A percentile compares a stretch with the other conserved stretches of the same genome.
These are phyloP conservation scores for Chaitophorus viminalis DNA, from an alignment of 2,888 invertebrate species.

Conservation along the genomic window DNA sequence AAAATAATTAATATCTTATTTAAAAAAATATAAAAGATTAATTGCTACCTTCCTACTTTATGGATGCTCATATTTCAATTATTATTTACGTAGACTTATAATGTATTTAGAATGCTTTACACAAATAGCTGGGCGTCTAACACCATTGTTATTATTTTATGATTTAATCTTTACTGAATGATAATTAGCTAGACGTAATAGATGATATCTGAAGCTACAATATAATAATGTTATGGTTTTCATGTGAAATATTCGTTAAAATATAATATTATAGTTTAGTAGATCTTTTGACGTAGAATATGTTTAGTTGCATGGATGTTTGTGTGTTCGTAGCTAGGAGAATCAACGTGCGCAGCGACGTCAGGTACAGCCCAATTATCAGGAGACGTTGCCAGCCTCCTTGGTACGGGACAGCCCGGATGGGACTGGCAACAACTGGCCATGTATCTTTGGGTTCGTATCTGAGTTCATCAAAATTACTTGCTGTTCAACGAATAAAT, in stretches of 20 bases:
- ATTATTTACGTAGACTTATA: conserved; percentile 36
- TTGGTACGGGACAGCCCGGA: conserved; percentile 69
- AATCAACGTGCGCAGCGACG: conserved; percentile 63
- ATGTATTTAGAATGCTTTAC: conserved; percentile 58
- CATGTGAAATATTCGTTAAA: conserved; percentile 48
- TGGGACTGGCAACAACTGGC: conserved; percentile 80
- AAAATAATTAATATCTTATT: background rate
- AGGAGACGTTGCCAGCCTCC: conserved; percentile 66
- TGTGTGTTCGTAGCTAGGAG: conserved; percentile 63
- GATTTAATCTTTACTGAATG: conserved; percentile 20
- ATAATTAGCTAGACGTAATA: conserved; percentile 1
- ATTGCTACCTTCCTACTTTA: conserved; percentile 44
- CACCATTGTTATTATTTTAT: conserved; percentile 38
- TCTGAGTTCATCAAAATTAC: conserved; percentile 61
- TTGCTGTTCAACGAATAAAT: conserved; percentile 51
- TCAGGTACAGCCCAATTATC: conserved; percentile 62
- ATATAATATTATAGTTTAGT: conserved; percentile 51
- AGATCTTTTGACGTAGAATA: conserved; percentile 57
- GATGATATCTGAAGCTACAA: conserved; percentile 14
- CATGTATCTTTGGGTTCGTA: conserved; percentile 76
- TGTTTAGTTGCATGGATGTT: conserved; percentile 62
- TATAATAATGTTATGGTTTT: conserved; percentile 52
- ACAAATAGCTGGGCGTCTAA: conserved; percentile 54
- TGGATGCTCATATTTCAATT: conserved; percentile 13
- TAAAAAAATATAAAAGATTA: conserved; percentile 28